Evolutionary conservation across 2,113 vertebrate species (phyloP).

Genomic region (Epinephelus lanceolatus): DNA sequence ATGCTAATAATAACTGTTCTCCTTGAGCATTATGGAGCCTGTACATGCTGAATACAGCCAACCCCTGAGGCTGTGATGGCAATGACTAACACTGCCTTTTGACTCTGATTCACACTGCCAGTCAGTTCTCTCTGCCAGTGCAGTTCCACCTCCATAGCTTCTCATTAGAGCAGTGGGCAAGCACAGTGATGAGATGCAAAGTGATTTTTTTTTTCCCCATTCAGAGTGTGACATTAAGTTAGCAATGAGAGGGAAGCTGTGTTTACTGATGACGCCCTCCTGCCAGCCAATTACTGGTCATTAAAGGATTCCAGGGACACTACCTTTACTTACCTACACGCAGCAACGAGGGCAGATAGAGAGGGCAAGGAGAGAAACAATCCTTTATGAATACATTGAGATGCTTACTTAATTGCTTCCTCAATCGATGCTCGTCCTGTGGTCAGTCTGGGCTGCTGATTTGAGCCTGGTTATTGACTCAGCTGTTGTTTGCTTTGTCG

Average conservation of each 20-base stretch:
- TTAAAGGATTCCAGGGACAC: slow-evolving; percentile 33
- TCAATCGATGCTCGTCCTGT: slow-evolving; percentile 68
- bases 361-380: slow-evolving; percentile 35
- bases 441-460: slow-evolving; percentile 71
- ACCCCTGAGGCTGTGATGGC: slow-evolving; percentile 53
- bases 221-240: slow-evolving; percentile 44
- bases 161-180: slow-evolving; percentile 63
- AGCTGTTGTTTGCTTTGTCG: slow-evolving; percentile 70
- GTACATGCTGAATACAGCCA: slow-evolving; percentile 48
- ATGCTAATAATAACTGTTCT: slow-evolving; percentile 69
- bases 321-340: slow-evolving; percentile 26
- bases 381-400: slow-evolving; percentile 69
- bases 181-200: slow-evolving; percentile 61
- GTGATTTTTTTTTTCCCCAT: slow-evolving; percentile 23
- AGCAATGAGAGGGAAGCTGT: slow-evolving; percentile 18
- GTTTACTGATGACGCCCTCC: slow-evolving; percentile 41
- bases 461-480: slow-evolving; percentile 72
- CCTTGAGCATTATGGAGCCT: slow-evolving; percentile 37
- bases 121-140: slow-evolving; percentile 47
- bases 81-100: slow-evolving; percentile 68
- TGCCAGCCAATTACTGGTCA: slow-evolving; percentile 49
- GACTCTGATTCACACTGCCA: slow-evolving; percentile 74
- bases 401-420: slow-evolving; percentile 79
- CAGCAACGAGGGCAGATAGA: background rate
- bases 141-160: slow-evolving; percentile 51